phyloP scores from a whole-genome alignment of 30 jellyfish, hydroid and myxozoan species.

The Pelagia noctiluca region DNA sequence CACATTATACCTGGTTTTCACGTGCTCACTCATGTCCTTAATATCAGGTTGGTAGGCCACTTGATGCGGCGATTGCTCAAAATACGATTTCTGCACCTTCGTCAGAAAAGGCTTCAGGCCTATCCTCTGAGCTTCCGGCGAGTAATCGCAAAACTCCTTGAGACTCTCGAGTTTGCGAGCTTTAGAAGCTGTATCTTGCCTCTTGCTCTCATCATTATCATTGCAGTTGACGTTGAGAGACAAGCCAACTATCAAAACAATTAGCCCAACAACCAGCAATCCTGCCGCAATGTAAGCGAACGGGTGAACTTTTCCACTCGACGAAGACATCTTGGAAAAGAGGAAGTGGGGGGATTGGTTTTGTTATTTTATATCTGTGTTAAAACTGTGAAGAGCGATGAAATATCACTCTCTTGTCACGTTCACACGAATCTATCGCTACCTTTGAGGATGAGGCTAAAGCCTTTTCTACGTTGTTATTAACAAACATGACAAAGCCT shows the following conservation, averaged over 20 bases:
- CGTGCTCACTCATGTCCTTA: conserved; percentile 36
- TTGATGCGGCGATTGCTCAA: conserved; percentile 57
- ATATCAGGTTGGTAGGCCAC: conserved; percentile 67
- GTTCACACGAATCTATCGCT: no score
- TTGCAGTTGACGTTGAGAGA: conserved; percentile 57
- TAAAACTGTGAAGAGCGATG: no score
- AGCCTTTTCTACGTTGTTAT: no score
- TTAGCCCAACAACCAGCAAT: conserved; percentile 10
- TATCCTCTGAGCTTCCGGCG: conserved; percentile 71
- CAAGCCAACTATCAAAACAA: conserved; percentile 47
- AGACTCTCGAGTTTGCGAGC: conserved; percentile 34
- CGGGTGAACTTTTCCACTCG: not conserved
- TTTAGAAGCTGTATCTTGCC: not conserved
- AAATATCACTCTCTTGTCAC: no score
- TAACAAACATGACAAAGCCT: no score
- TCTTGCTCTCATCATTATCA: not conserved
- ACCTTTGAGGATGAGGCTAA: no score
- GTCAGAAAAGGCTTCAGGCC: conserved; percentile 40
- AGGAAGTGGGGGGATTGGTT: no score
- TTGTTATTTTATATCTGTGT: no score
- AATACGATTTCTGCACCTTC: conserved; percentile 49
- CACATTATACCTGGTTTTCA: conserved; percentile 48
- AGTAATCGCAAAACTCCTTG: conserved; percentile 55
- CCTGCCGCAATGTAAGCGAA: conserved; percentile 33
- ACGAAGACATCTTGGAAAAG: not conserved